Base-by-base conservation (phyloP, 2,113 vertebrate species). In the Microcebus tavaratra region DNA sequence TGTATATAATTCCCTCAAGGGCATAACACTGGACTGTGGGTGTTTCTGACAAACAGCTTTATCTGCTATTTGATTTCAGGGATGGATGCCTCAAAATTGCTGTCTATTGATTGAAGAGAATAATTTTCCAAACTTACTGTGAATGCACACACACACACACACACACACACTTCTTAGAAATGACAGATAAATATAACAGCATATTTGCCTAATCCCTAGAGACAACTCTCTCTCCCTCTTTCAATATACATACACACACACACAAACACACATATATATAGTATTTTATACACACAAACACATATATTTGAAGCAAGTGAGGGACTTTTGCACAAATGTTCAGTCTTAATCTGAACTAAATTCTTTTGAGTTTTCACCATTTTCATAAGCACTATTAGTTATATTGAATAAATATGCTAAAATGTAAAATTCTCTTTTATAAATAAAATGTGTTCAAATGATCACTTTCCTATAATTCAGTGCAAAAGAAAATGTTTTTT, bases 61-160 rank as follows among this genome's bases (percentile, higher is more conserved):
- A 91, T 93, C 89, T 91, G 65, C 59, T 94, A n/a, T 93, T 96
- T 97, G 88, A 97, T 97, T 97, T 97, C 94, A 98, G 36, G 88
- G 78, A 96, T 97, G 88, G 61, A 95, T 93, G 82, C 55, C 20
- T 96, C 94, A 88, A 96, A 96, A 96, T 96, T 95, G 72, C 48
- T 85, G 34, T 95, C 39, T 94, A 81, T 88, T 97, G 88, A 96
- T 73, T 95, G 89, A 81, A 97, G 29, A 93, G 39, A 84, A 82
- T 61, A 82, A 34, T 94, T 13, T 94, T 76, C n/a, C 73, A 94
- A 50, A 78, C 34, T 85, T 91, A 95, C 2, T 84, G 48, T 68
- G 29, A 89, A 79, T 63, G 36, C 11, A 29, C 3, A 39, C 13
- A 57, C 39, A 59, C 36, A 68, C 17, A 79, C 36, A 21, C 48